phyloP scores from a whole-genome alignment of 2,113 vertebrate genomes.

The Leptosomus discolor region DNA sequence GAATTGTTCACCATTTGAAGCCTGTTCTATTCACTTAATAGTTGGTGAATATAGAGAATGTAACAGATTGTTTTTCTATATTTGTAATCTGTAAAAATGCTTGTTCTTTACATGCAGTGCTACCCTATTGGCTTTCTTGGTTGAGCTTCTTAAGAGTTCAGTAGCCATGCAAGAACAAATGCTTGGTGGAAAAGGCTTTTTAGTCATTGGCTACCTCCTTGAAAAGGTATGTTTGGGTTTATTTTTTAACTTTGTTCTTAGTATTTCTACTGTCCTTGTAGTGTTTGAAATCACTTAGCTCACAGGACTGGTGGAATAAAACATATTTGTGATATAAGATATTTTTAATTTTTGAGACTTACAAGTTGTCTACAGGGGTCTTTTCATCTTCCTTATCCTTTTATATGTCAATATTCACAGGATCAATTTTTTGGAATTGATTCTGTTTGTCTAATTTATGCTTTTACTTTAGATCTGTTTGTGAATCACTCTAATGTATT shows the following conservation, averaged over 20 bases:
- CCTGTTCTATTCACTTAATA: neutral
- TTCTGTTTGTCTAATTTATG: neutral
- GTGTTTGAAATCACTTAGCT: neutral
- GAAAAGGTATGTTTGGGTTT: slow-evolving; percentile 85
- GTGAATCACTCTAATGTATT: neutral
- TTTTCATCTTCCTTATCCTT: neutral
- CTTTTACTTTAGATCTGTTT: neutral
- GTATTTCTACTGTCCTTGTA: neutral
- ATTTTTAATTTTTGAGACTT: neutral
- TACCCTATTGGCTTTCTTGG: slow-evolving; percentile 90
- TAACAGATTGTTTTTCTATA: neutral
- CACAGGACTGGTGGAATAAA: neutral
- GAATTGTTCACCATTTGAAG: neutral
- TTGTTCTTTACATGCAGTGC: slow-evolving; percentile 81
- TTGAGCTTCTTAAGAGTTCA: slow-evolving; percentile 94
- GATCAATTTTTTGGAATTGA: neutral
- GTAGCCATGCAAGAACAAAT: slow-evolving; percentile 99
- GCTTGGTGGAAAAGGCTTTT: slow-evolving; percentile 94
- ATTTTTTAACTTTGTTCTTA: neutral
- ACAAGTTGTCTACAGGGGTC: neutral
- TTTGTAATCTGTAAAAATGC: slow-evolving; percentile 2
- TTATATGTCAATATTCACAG: neutral
- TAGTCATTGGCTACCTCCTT: slow-evolving; percentile 95
- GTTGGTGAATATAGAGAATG: neutral
- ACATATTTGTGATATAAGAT: neutral